Evolutionary conservation across 2,113 vertebrate genomes (phyloP).

Genomic region (Numenius arquata): DNA sequence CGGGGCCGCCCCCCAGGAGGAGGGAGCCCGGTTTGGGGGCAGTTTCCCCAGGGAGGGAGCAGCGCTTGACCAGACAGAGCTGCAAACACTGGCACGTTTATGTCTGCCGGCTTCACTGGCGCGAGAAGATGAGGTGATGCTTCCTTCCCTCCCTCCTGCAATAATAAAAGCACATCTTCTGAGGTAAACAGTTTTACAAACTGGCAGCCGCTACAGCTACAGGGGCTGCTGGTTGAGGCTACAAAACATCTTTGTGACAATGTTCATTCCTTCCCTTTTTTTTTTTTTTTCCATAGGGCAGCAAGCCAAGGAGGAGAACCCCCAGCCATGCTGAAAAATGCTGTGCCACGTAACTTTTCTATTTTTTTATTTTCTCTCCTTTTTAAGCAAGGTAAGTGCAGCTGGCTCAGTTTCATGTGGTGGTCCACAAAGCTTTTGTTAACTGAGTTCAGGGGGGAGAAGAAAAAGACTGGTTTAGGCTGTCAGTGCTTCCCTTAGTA

Average conservation of each 20-base stretch:
- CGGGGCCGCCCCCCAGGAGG: no score
- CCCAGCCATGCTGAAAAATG: not conserved
- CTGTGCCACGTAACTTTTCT: fast-evolving
- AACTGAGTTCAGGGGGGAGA: not conserved
- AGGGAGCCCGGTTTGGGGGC: fast-evolving
- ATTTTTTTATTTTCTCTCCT: not conserved
- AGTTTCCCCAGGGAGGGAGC: not conserved
- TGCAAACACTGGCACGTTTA: fast-evolving
- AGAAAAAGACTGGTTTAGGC: not conserved
- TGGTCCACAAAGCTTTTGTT: not conserved
- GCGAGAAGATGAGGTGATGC: not conserved
- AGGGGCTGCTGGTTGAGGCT: not conserved
- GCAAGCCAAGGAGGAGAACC: not conserved
- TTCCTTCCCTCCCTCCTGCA: not conserved
- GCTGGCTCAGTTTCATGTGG: not conserved
- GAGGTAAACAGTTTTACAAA: not conserved
- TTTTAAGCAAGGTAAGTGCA: not conserved
- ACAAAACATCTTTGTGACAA: not conserved
- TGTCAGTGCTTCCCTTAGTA: not conserved
- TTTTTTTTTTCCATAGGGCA: not conserved
- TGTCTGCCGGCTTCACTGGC: fast-evolving
- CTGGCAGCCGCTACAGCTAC: no score
- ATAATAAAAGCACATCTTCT: not conserved
- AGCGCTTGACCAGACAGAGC: not conserved
- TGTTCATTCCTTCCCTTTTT: not conserved